Base-by-base conservation (phyloP, 1,140 invertebrate species). In the Tribolium madens region DNA sequence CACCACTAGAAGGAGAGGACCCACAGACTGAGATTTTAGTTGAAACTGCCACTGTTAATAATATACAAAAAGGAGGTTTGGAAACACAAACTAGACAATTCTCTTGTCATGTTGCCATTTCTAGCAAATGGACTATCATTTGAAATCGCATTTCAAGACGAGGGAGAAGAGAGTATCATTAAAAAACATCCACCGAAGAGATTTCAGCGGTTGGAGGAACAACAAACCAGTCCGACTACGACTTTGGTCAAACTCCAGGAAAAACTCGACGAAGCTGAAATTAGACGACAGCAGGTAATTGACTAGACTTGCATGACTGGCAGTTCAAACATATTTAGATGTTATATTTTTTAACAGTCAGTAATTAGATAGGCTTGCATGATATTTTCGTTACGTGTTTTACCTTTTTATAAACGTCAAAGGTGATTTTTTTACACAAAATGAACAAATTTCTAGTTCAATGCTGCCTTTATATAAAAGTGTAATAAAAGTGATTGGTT, bases 241-340 rank as follows among this genome's bases (percentile, higher is more conserved):
- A 90, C 90, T 0, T 84, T 92, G 13, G 87, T 90, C 13, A 87
- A 90, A 31, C 86, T 93, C 13, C 88, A 91, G 78, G 92, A 91
- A 81, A 93, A 92, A 81, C 85, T 92, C 68, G 91, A 90, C n/a
- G 90, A 90, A 74, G 92, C 92, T 7, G 92, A 93, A 81, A 87
- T 88, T 42, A 86, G 91, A 70, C 87, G 91, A 76, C 87, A 87
- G 79, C 83, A 85, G 77, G 84, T 85, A 73, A 78, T 52, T 78
- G 46, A n/a, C n/a, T n/a, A n/a, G 2, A n/a, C 9, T 47, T 14
- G 48, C 48, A 50, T 50, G 48, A 50, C 48, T 50, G 3, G 13
- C 1, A 0, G 10, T 50, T 4, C n/a, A 42, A 42, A 10, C n/a
- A 42, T 50, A 47, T 50, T 14, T 50, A 26, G 21, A 26, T 26